Base-by-base conservation (phyloP, 2,888 invertebrate species). In the Ennomos quercinarius region DNA sequence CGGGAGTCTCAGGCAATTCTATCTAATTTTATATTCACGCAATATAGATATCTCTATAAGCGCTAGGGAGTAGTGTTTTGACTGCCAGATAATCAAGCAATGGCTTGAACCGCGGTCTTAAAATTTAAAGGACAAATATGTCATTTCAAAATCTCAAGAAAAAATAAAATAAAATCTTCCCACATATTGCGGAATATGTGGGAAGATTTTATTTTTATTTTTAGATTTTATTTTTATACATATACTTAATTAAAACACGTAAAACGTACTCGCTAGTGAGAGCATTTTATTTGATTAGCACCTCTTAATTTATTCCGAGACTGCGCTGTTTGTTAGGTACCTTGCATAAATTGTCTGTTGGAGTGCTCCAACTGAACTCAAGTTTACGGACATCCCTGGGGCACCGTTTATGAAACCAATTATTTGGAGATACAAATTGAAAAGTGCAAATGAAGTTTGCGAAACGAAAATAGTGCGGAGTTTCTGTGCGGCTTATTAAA, bases 391-490 rank as follows among this genome's bases (percentile, higher is more conserved):
- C 64, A 61, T 73, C 78, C 71, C 74, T 38, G 37, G 67, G 72
- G 75, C 57, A 67, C 63, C 72, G 71, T 78, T 77, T 68, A 71
- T 64, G 59, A 67, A 70, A 56, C 64, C 66, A 72, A 72, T 76
- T 75, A 76, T 74, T 72, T 72, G 60, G 61, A 70, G 70, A 71
- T 68, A 72, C 61, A 59, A 63, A 71, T 67, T 68, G 60, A 61
- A 61, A 52, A 57, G 52, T 61, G 57, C 56, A 54, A 70, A 70
- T 61, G 39, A 58, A 65, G 57, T 35, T 38, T 41, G 40, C 13
- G 41, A 52, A 59, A 61, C 45, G 44, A 37, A 54, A 57, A 54
- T 47, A 54, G 38, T 44, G 11, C n/a, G n/a, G n/a, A 45, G 9
- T 39, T 44, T 39, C 6, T 37, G n/a, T 8, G 11, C 11, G 11